Evolutionary conservation across 2,113 vertebrate species (phyloP), one percentile per base, ranked within the genome.

Genomic region (Urocynchramus pylzowi): DNA sequence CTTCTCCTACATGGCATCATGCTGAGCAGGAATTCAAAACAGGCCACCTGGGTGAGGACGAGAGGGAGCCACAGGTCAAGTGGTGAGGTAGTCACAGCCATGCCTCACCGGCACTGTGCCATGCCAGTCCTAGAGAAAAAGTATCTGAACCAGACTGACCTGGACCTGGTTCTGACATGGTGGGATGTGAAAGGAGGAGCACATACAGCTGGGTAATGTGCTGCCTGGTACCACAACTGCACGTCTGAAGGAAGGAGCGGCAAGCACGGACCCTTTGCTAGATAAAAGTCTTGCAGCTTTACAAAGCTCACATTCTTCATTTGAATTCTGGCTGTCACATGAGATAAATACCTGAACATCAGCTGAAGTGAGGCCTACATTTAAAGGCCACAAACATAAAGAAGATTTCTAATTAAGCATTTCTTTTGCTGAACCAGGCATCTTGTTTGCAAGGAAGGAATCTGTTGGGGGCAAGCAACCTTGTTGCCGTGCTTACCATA

Each of bases 401-500:
- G 28, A 92, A 42, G 22, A 87, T n/a, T 81, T 56, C 3, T 5
- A 87, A 49, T 33, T 23, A 78, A 82, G 57, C 26, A 33, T 26
- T 71, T 67, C 6, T 78, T 49, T 71, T 71, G 22, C 50, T 65
- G 63, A 87, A 60, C 20, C 1, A 3, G 18, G 39, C 20, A 56
- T 71, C 60, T 79, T 6, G 1, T 52, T 64, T 35, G 30, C 20
- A 63, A 49, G 60, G 76, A 64, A 73, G 37, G n/a, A 76, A 73
- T 65, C 54, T 65, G 24, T 3, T 0, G 5, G 37, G 33, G 50
- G 11, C 23, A 7, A 56, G 50, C 2, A 2, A 75, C 28, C 42
- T 42, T 65, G 54, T 50, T 65, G n/a, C 47, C 1, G 0, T 16
- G 35, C 41, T 47, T 53, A n/a, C 1, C 1, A 1, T n/a, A 63